Base-by-base conservation (phyloP, 2,113 vertebrate genomes). In the Calypte anna region DNA sequence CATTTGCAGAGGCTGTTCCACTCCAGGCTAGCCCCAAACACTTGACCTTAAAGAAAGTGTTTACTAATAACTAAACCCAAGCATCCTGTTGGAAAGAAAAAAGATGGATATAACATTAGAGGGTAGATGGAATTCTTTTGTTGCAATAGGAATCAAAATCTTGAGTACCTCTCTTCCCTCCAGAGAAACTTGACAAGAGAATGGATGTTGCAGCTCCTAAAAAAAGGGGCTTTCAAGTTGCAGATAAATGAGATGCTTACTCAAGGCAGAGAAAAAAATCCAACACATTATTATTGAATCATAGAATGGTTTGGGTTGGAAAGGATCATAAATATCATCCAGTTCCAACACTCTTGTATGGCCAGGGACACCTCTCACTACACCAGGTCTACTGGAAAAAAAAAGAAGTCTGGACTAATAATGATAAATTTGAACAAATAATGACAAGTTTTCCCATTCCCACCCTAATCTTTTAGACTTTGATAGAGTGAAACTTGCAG, bases 401-500 rank as follows among this genome's bases (percentile, higher is more conserved):
- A 40, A 40, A 40, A 38, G 10, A 38, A 40, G 38, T 40, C 38
- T 40, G 38, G 38, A 40, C 9, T 40, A 40, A 40, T 40, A 40
- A 40, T 40, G 38, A 9, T 9, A 40, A 40, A 40, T 16, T 36
- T 76, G 46, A 68, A 67, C 13, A 69, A 91, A 61, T 36, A 73
- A 68, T 30, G 21, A 30, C 40, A 88, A 69, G 10, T 82, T 91
- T 95, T 95, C 81, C 74, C 12, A 31, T 96, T 94, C 76, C 84
- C 84, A 48, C 53, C 14, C 57, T 82, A n/a, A 59, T 75, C 79
- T 78, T 78, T 53, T 23, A 61, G 40, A 61, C 73, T 82, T 66
- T 85, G 74, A 61, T 82, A 23, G 53, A 83, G 55, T 2, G 23
- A 90, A 11, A 40, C 38, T 40, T 40, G 38, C 38, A 40, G 38